phyloP scores from a whole-genome alignment of 2,797 vertebrate genomes.

The Pseudotriccus pelzelni region DNA sequence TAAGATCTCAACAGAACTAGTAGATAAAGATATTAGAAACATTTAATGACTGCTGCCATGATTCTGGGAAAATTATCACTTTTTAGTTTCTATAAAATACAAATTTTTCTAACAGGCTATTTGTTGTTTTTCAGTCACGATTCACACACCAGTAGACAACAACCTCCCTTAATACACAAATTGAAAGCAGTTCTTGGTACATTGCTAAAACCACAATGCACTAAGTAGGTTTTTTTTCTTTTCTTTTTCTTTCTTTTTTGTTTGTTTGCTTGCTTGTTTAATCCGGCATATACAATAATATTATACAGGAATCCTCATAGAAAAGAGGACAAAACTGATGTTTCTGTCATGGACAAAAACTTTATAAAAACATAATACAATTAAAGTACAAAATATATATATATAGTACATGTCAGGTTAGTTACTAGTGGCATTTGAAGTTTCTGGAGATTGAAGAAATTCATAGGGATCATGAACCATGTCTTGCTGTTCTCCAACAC shows the following conservation, averaged over 20 bases:
- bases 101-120: not conserved
- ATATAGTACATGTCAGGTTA: constrained; percentile 16
- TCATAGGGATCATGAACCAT: constrained; percentile 94
- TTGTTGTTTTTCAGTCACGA: not conserved
- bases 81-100: not conserved
- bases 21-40: not conserved
- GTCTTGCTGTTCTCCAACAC: constrained; percentile 90
- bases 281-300: constrained; percentile 7
- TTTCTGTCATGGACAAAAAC: constrained; percentile 56
- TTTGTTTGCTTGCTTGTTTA: not conserved
- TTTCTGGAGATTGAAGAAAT: constrained; percentile 95
- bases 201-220: not conserved
- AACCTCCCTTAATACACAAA: not conserved
- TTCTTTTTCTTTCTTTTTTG: not conserved
- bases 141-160: not conserved
- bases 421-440: constrained; percentile 62
- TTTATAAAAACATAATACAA: constrained; percentile 32
- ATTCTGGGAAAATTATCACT: not conserved
- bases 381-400: not conserved
- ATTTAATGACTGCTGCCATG: not conserved
- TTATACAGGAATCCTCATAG: constrained; percentile 24
- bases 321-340: constrained; percentile 38
- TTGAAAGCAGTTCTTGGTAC: not conserved
- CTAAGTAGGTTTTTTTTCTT: not conserved
- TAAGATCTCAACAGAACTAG: not conserved